Evolutionary conservation across 2,113 vertebrate species (phyloP), one percentile per base, ranked within the genome.

Genomic region (Notarius quadriscutis): DNA sequence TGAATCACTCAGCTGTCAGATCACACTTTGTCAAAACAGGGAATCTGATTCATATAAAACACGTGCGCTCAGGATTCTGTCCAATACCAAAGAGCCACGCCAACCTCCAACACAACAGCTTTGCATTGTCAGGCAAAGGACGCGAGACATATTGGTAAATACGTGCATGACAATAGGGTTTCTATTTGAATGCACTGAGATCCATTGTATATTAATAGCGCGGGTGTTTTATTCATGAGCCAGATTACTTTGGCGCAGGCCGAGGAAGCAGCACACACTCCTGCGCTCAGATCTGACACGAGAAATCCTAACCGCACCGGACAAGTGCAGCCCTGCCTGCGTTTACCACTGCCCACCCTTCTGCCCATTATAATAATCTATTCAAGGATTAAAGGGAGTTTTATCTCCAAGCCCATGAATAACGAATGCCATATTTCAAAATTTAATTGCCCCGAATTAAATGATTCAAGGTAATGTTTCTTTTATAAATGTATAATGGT

Each of bases 391-490:
- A 96, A 95, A 95, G 91, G 90, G 89, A 41, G 65, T 14, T 55
- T 96, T 96, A 96, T 95, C 95, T 95, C 90, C 91, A 93, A 93
- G 88, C 88, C 91, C 90, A 96, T 97, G 94, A 95, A 97, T 96
- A 94, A 96, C 96, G 93, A 93, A 96, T 94, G 83, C 89, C 81
- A 72, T 91, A 93, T 92, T 96, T 96, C 95, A 96, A 93, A 94
- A 91, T 94, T 93, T 91, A 96, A 94, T 95, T 96, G 96, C 91
- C 92, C 93, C 91, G 94, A 96, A 97, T 96, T 96, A 94, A 96
- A 96, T 96, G 94, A 96, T 96, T 96, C 93, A 96, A 96, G 96
- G 95, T 95, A 95, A 95, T 96, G 93, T 94, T 96, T 95, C 93
- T 94, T 96, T 95, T 95, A 96, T 95, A 94, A 95, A 96, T 94